These are phyloP conservation scores for Drosophila varians DNA, from an alignment of 1,140 invertebrate genomes.

Conservation along the genomic window DNA sequence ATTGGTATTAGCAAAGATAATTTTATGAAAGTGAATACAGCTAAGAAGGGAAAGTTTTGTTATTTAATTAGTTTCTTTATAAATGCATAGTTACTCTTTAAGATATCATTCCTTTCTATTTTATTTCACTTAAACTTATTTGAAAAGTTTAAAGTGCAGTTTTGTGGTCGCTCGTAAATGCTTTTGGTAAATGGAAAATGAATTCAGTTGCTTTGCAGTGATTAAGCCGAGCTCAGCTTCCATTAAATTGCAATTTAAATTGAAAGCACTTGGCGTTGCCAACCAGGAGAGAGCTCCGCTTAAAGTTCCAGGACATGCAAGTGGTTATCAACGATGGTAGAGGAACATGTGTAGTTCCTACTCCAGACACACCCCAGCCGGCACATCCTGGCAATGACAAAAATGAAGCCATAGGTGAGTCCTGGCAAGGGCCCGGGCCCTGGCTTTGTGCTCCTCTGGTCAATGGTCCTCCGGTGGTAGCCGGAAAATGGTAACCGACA, in stretches of 20 bases:
- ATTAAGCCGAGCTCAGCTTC: neutral
- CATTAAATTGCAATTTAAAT: neutral
- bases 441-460: slow-evolving; percentile 18
- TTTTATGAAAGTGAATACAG: neutral
- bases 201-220: neutral
- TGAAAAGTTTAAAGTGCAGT: neutral
- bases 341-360: slow-evolving; percentile 36
- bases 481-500: slow-evolving; percentile 13
- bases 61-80: too few species aligned
- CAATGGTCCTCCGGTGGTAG: neutral
- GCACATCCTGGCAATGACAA: slow-evolving; percentile 21
- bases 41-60: neutral
- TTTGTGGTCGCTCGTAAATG: neutral
- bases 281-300: neutral
- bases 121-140: neutral
- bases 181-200: neutral
- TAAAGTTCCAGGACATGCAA: slow-evolving; percentile 9
- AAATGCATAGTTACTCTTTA: too few species aligned
- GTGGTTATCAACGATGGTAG: slow-evolving; percentile 11
- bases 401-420: neutral
- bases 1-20: slow-evolving; percentile 42
- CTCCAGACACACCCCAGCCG: slow-evolving; percentile 14
- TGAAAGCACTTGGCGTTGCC: neutral
- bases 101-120: too few species aligned
- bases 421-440: neutral